phyloP scores from a whole-genome alignment of 2,797 vertebrate genomes.

The Dendrocincla fuliginosa region DNA sequence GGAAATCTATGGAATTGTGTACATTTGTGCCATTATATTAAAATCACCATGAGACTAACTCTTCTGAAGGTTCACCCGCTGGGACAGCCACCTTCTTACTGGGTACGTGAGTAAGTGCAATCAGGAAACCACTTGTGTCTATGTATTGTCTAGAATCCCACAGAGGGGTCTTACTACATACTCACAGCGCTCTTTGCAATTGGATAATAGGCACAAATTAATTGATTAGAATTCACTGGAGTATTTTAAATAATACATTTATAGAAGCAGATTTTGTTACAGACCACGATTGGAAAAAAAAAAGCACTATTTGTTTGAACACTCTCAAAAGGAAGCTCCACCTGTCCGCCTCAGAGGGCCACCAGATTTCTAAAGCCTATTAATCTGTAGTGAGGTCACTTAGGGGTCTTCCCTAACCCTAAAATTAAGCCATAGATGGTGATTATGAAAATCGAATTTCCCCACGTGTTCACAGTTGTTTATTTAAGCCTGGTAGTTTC shows the following conservation, averaged over 20 bases:
- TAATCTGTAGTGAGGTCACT: conserved; percentile 43
- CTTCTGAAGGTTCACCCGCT: not conserved
- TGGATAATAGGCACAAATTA: not conserved
- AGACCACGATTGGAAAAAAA: not conserved
- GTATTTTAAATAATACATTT: conserved; percentile 6
- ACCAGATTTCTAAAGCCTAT: conserved; percentile 14
- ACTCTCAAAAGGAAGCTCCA: conserved; percentile 49
- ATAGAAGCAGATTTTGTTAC: not conserved
- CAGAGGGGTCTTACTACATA: not conserved
- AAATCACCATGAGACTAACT: not conserved
- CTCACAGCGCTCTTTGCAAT: not conserved
- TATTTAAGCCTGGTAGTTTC: conserved; percentile 66
- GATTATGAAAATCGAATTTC: conserved; percentile 36
- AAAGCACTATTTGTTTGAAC: conserved; percentile 5
- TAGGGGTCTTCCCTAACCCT: conserved; percentile 50
- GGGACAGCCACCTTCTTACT: not conserved
- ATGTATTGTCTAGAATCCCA: conserved; percentile 39
- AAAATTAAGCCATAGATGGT: conserved; percentile 61
- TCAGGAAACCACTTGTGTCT: conserved; percentile 55
- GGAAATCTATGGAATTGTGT: conserved; percentile 24
- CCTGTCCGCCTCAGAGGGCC: conserved; percentile 1
- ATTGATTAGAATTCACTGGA: not conserved
- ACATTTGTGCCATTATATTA: not conserved
- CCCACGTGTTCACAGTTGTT: conserved; percentile 43
- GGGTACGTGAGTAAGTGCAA: not conserved